Percentiles rank a stretch among this genome's conserved stretches.
These are phyloP conservation scores for Halocaridina rubra DNA, from an alignment of 2,888 invertebrate genomes.

Conservation along the genomic window DNA sequence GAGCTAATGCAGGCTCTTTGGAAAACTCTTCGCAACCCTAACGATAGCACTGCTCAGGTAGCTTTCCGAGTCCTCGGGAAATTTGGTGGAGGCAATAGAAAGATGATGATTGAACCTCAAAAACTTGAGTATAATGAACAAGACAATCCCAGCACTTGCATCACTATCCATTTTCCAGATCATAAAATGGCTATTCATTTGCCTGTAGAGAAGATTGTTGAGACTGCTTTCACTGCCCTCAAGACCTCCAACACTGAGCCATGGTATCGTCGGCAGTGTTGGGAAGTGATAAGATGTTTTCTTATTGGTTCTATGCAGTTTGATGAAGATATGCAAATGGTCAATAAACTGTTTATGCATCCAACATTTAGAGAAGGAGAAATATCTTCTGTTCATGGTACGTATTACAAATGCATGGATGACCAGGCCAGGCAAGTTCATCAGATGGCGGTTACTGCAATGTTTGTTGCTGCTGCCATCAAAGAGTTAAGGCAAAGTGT, in stretches of 20 bases:
- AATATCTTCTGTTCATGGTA: conserved; percentile 72
- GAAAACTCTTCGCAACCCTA: conserved; percentile 89
- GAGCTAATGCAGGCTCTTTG: conserved; percentile 98
- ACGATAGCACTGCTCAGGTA: conserved; percentile 71
- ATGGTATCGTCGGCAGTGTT: conserved; percentile 92
- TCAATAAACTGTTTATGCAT: conserved; percentile 87
- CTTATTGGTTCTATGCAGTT: conserved; percentile 86
- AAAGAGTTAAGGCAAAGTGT: conserved; percentile 89
- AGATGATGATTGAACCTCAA: conserved; percentile 98
- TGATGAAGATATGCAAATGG: conserved; percentile 81
- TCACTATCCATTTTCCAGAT: conserved; percentile 89
- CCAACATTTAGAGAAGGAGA: conserved; percentile 70
- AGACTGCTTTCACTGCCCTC: conserved; percentile 87
- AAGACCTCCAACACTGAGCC: conserved; percentile 86
- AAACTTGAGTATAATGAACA: conserved; percentile 87
- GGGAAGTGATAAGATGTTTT: conserved; percentile 93
- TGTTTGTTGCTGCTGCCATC: conserved; percentile 94
- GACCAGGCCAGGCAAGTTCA: conserved; percentile 86
- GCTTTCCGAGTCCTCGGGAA: conserved; percentile 89
- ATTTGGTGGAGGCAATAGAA: conserved; percentile 97
- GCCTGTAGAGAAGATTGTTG: conserved; percentile 75
- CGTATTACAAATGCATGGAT: conserved; percentile 85
- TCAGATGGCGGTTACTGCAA: conserved; percentile 88
- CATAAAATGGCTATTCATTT: conserved; percentile 63
- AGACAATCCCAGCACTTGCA: conserved; percentile 84